Evolutionary conservation across 2,113 vertebrate species (phyloP).

Genomic region (Muntiacus reevesi): DNA sequence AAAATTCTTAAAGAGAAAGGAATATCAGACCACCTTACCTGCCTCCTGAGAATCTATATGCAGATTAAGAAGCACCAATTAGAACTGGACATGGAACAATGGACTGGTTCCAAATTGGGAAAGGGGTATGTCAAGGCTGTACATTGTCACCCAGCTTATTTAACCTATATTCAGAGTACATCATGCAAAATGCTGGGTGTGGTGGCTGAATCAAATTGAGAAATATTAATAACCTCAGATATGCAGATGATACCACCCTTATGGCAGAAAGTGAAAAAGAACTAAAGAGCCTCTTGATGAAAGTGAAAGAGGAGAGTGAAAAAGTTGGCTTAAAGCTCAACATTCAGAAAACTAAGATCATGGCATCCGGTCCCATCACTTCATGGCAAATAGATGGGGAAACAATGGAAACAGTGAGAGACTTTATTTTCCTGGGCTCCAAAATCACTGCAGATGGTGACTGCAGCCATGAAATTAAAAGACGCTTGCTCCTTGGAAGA

Average conservation of each 20-base stretch:
- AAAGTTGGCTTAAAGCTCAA: not conserved
- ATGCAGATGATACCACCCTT: not conserved
- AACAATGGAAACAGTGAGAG: not conserved
- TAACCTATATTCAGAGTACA: not conserved
- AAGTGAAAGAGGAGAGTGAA: not conserved
- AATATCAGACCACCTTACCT: not conserved
- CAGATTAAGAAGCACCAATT: not conserved
- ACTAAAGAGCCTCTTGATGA: not conserved
- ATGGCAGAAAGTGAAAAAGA: not conserved
- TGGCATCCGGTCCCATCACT: not conserved
- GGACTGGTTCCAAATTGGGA: not conserved
- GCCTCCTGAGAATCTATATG: not conserved
- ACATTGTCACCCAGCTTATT: not conserved
- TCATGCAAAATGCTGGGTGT: not conserved
- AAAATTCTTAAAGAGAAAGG: not conserved
- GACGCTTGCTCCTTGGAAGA: not conserved
- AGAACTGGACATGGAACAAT: not conserved
- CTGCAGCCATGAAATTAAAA: not conserved
- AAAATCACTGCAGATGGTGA: not conserved
- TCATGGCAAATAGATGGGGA: not conserved
- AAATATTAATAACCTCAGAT: not conserved
- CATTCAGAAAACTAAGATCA: not conserved
- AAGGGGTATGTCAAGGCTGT: not conserved
- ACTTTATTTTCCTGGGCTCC: not conserved
- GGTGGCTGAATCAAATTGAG: no score